Evolutionary conservation across 1,140 invertebrate species (phyloP).

Genomic region (Megalopta genalis): DNA sequence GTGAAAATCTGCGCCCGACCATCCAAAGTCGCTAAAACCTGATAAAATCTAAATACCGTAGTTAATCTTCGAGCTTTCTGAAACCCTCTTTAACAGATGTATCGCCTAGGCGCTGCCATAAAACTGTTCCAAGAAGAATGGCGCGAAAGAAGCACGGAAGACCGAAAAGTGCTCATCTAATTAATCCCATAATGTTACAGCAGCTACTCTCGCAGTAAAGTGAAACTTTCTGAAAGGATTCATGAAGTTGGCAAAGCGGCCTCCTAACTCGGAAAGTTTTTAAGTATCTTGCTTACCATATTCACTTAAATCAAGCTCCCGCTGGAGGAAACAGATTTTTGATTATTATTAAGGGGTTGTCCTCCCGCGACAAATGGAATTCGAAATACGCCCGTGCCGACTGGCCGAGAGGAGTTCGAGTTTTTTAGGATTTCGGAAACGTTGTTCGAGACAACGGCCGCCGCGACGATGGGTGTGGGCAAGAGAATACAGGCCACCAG

Average conservation of each 20-base stretch:
- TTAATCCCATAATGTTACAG: background rate
- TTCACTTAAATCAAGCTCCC: background rate
- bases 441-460: background rate
- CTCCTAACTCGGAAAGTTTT: background rate
- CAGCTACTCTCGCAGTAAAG: background rate
- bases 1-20: too few species aligned
- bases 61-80: background rate
- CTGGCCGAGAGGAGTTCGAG: background rate
- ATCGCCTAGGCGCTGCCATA: background rate
- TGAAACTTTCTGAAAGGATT: background rate
- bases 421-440: background rate
- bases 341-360: background rate
- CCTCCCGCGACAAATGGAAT: background rate
- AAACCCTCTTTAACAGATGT: background rate
- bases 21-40: background rate
- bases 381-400: background rate
- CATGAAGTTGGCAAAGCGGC: background rate
- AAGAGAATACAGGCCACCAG: slow-evolving; percentile 22
- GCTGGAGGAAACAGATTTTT: background rate
- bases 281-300: background rate
- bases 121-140: background rate
- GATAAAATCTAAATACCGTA: background rate
- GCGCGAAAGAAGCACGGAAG: background rate
- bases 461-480: background rate
- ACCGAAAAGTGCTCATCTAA: slow-evolving; percentile 1